A percentile compares a stretch with the other conserved stretches of the same genome.
These are phyloP conservation scores for Drosophila bunnanda DNA, from an alignment of 2,888 invertebrate genomes.

Conservation along the genomic window DNA sequence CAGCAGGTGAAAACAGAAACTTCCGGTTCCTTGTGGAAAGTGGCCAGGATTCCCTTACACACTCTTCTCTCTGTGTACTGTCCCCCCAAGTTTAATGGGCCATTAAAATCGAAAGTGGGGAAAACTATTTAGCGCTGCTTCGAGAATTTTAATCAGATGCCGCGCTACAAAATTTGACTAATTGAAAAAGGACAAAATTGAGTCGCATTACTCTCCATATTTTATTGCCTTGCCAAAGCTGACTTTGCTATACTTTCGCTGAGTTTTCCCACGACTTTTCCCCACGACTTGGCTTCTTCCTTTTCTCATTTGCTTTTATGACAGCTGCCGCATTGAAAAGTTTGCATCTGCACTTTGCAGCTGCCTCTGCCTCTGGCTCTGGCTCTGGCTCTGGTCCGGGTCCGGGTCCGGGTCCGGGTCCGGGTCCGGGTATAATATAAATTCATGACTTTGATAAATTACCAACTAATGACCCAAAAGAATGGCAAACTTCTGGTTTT, in stretches of 20 bases:
- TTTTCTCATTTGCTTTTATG: slow-evolving; percentile 56
- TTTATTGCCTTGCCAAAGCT: slow-evolving; percentile 24
- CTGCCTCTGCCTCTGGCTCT: slow-evolving; percentile 9
- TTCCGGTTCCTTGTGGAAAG: no score
- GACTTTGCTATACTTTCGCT: not conserved
- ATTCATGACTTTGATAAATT: slow-evolving; percentile 81
- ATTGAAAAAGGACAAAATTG: slow-evolving; percentile 41
- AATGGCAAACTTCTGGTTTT: slow-evolving; percentile 70
- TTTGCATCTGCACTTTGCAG: slow-evolving; percentile 67
- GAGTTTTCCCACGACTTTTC: slow-evolving; percentile 3
- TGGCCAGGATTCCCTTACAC: not conserved
- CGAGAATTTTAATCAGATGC: slow-evolving; percentile 26
- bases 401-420: not conserved
- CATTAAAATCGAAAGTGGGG: not conserved
- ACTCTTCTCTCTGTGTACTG: no score
- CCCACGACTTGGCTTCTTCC: not conserved
- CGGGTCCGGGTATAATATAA: slow-evolving; percentile 42
- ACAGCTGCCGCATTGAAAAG: slow-evolving; percentile 53
- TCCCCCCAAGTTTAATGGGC: no score
- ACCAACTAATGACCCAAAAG: slow-evolving; percentile 74
- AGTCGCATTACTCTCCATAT: slow-evolving; percentile 27
- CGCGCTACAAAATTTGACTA: slow-evolving; percentile 36
- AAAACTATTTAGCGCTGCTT: slow-evolving; percentile 23
- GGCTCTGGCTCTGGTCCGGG: not conserved
- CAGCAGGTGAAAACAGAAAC: not conserved